Evolutionary conservation across 1,140 invertebrate species (phyloP), one percentile per base, ranked within the genome.

Genomic region (Drosophila neocordata): DNA sequence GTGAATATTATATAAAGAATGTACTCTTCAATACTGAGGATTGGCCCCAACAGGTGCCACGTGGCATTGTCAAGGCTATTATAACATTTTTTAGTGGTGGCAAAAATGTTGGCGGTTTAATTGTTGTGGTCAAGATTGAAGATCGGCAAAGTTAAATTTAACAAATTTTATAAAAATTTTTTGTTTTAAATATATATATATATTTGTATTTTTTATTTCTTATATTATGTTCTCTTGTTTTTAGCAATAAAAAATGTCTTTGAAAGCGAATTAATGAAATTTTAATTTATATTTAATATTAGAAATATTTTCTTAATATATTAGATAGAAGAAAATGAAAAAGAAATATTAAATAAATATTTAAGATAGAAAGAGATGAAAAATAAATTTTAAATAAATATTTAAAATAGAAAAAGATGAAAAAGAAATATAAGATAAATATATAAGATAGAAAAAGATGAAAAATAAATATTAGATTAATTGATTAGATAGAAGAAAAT

Each of bases 41-140:
- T 38, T 90, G 89, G 89, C 89, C 89, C 1, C 69, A 85, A 8
- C 84, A 90, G 12, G 79, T 90, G 37, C 89, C 89, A 0, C 89
- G 89, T 9, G 89, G 89, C n/a, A 74, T 80, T 22, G 64, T 90
- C 24, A 90, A 90, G 71, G 83, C 83, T 2, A 88, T 88, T 5
- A 77, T 88, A 0, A 88, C 83, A 0, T 88, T 88, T 41, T 88
- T 65, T 7, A 88, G 38, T 6, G 65, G 2, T 2, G 83, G 67
- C 20, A 72, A 83, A 35, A 88, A 88, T 69, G 83, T 88, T n/a
- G 83, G 83, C 6, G 83, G 83, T 2, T 52, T 88, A 0, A 88
- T 79, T 41, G 76, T 88, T 9, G 37, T 79, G 0, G 67, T 88
- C 9, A 82, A 77, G 44, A 88, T 88, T 48, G 83, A 73, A 6